Base-by-base conservation (phyloP, 2,113 vertebrate species). In the Sinocyclocheilus maitianheensis region DNA sequence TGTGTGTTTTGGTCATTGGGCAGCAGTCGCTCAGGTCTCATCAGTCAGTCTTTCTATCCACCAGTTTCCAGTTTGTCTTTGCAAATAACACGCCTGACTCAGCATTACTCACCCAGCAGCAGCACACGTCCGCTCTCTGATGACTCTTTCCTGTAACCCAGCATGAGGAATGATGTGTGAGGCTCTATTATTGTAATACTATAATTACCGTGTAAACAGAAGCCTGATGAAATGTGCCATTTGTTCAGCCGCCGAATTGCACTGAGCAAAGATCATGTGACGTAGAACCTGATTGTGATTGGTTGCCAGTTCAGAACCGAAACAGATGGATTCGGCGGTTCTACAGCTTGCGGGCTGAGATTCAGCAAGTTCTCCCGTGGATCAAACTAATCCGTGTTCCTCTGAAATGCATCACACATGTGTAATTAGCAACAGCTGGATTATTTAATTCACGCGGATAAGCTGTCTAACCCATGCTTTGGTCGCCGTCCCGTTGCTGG, bases 191-290 rank as follows among this genome's bases (percentile, higher is more conserved):
- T 74, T 74, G 81, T 60, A 72, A 84, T 55, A 74, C 81, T 74
- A 84, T 84, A 84, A 74, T 84, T 84, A 74, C 20, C 7, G 2
- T 40, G 67, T 74, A 83, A 83, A 83, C 67, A 58, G 9, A n/a
- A 72, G 81, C 65, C 48, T 53, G 65, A 53, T 74, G 81, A 74
- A 84, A 74, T 51, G 67, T 40, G 81, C 16, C 62, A 69, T 83
- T 60, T 10, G 69, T 74, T 43, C 51, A 74, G 51, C 30, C 48
- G 77, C 81, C 34, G 3, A 53, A 16, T 16, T 46, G 14, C 3
- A 34, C 48, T n/a, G 20, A 72, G n/a, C 0, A 55, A 18, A 30
- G 20, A 58, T 84, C 34, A 74, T n/a, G 26, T 71, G 62, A 51
- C 18, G 10, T 7, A 30, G 13, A 13, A 13, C 43, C 11, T 4